Evolutionary conservation across 2,888 invertebrate genomes (phyloP), one percentile per base, ranked within the genome.

Genomic region (Eupeodes luniger): DNA sequence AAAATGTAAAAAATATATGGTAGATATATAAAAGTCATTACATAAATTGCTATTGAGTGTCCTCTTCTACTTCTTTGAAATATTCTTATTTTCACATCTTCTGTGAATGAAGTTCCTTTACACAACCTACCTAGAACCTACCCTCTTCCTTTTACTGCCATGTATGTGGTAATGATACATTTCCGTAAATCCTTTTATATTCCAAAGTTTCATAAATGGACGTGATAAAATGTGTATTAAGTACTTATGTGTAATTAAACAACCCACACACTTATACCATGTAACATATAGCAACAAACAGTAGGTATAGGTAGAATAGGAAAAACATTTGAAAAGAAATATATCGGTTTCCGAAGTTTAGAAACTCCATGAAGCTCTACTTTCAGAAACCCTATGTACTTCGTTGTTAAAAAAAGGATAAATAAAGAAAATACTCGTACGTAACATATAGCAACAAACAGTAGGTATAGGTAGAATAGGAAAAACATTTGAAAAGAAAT

Each of bases 151-250:
- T 40, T 40, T 40, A 40, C 5, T 40, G 40, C 40, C 40, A 6
- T 14, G 0, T 64, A 19, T 64, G 64, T 47, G 53, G 69, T 53
- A 53, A 53, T 69, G 53, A 53, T 51, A 69, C 69, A 69, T 69
- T 53, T 69, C 69, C 40, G 53, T 53, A 16, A 69, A 69, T 40
- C 53, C 69, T 53, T 53, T 53, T 16, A 53, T 36, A 69, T 69
- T 12, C 53, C 49, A 36, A 27, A 66, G 34, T 36, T 12, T 53
- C 4, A 5, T 16, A 19, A 69, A 69, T 36, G 53, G 27, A 66
- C 27, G 66, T 66, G 59, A 47, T 47, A 44, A 14, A 64, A 44
- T 64, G 47, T 14, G 59, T 36, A 59, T 59, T 57, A 59, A 36
- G 59, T 66, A 66, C 9, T 27, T 47, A 49, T 16, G 19, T 49